These are phyloP conservation scores for Haemorhous mexicanus DNA, from an alignment of 2,113 vertebrate species.

Conservation along the genomic window DNA sequence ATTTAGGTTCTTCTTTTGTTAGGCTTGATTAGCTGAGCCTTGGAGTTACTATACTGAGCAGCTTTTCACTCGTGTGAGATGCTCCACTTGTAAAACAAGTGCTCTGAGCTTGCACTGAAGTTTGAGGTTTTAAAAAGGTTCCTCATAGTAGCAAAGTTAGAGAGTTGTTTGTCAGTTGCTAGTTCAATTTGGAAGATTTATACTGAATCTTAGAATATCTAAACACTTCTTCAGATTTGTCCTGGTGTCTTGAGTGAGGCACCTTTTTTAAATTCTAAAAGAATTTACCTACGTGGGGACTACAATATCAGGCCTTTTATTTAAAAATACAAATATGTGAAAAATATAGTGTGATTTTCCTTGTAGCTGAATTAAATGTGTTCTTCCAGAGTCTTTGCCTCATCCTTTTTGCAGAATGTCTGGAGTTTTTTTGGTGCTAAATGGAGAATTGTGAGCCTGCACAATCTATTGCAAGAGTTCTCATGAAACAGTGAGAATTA, in stretches of 20 bases:
- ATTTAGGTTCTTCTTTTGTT: not conserved
- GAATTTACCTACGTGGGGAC: not conserved
- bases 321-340: not conserved
- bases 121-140: not conserved
- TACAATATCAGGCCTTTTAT: not conserved
- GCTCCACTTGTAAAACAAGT: not conserved
- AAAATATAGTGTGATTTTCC: not conserved
- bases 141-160: not conserved
- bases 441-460: not conserved
- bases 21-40: not conserved
- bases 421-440: slow-evolving; percentile 47
- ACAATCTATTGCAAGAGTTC: not conserved
- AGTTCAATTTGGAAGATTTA: not conserved
- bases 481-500: not conserved
- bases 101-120: not conserved
- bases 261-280: not conserved
- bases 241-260: not conserved
- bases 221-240: not conserved
- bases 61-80: not conserved
- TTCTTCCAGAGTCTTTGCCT: slow-evolving; percentile 2
- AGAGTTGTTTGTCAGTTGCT: not conserved
- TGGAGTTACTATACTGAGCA: not conserved
- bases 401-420: not conserved
- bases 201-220: not conserved
- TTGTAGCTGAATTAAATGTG: not conserved